phyloP scores from a whole-genome alignment of 2,888 invertebrate species.

The Actias luna region DNA sequence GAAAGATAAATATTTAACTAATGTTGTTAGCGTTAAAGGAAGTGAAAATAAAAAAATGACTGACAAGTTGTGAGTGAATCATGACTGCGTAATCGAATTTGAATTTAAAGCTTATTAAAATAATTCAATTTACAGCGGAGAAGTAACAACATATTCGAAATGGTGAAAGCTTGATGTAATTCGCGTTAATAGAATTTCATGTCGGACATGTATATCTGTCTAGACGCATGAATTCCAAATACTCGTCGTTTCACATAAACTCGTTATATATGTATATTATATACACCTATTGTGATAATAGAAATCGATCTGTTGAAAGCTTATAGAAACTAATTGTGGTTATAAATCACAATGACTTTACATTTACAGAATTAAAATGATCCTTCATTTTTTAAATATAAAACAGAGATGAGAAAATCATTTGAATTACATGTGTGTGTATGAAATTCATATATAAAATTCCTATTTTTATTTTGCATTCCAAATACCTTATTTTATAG shows the following conservation, averaged over 20 bases:
- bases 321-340: no score
- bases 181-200: conserved; percentile 66
- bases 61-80: conserved; percentile 7
- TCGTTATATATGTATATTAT: conserved; percentile 35
- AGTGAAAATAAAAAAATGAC: neutral
- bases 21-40: neutral
- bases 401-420: no score
- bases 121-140: conserved; percentile 45
- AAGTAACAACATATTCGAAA: conserved; percentile 49
- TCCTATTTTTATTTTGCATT: no score
- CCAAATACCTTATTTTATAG: no score
- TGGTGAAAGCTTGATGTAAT: conserved; percentile 62
- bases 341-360: no score
- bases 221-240: conserved; percentile 31
- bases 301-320: no score
- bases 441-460: no score
- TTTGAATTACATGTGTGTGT: no score
- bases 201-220: conserved; percentile 41
- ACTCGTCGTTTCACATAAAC: conserved; percentile 31
- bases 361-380: no score
- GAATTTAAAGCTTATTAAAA: conserved; percentile 35
- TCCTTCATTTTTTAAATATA: no score
- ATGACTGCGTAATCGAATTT: neutral
- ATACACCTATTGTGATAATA: no score
- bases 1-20: neutral